Conservation (phyloP, 2,888 invertebrate species). For the Furcula furcula region DNA sequence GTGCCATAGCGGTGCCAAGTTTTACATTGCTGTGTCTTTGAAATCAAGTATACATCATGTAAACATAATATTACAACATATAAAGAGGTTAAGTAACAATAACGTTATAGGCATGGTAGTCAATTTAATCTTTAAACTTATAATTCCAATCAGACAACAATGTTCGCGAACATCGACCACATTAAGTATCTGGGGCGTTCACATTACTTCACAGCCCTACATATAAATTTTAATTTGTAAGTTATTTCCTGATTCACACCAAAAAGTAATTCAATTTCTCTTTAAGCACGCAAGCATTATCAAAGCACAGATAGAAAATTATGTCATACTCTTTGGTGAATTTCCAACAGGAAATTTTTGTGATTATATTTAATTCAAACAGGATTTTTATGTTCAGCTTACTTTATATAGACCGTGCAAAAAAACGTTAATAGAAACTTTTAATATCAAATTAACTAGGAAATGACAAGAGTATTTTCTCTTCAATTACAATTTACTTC, state of each 20-base stretch:
- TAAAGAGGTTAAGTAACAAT: too few relatives aligned
- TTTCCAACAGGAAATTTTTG: slow-evolving; percentile 2
- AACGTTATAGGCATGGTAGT: too few relatives aligned
- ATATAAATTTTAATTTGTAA: background rate
- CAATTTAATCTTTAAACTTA: too few relatives aligned
- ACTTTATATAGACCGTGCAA: too few relatives aligned
- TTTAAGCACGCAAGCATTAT: slow-evolving; percentile 41
- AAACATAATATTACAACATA: too few relatives aligned
- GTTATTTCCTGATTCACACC: slow-evolving; percentile 14
- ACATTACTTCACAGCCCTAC: slow-evolving; percentile 44
- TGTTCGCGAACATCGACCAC: slow-evolving; percentile 68
- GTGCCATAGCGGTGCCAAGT: slow-evolving; percentile 68
- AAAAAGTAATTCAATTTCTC: slow-evolving; percentile 29
- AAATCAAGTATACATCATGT: too few relatives aligned
- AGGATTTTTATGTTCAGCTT: too few relatives aligned
- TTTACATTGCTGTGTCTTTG: slow-evolving; percentile 59
- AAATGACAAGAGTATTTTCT: too few relatives aligned
- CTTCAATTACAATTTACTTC: too few relatives aligned
- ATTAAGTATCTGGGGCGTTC: slow-evolving; percentile 46
- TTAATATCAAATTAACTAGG: too few relatives aligned
- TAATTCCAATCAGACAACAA: slow-evolving; percentile 50
- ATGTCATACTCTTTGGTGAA: slow-evolving; percentile 28
- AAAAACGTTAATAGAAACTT: too few relatives aligned
- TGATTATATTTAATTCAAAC: too few relatives aligned
- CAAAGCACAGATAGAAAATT: slow-evolving; percentile 28